Evolutionary conservation across 1,140 invertebrate species (phyloP).

Genomic region (Cotesia chilonis): DNA sequence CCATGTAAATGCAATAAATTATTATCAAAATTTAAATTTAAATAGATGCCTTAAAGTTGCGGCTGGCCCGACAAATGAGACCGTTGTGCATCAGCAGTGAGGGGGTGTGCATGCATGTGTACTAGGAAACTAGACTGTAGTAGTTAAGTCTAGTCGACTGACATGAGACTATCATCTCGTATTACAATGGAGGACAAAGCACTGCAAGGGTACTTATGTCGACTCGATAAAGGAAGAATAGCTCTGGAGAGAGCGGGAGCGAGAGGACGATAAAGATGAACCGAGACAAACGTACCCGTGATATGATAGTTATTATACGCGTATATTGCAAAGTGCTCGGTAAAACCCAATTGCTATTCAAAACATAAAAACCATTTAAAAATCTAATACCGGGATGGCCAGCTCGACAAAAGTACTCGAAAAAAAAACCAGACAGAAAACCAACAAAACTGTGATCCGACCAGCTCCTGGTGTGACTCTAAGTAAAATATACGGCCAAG

Average conservation of each 20-base stretch:
- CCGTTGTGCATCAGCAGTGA: too few relatives aligned
- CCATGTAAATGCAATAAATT: too few relatives aligned
- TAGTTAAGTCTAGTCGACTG: slow-evolving; percentile 48
- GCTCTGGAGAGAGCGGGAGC: not conserved
- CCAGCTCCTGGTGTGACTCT: slow-evolving; percentile 53
- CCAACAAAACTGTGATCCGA: slow-evolving; percentile 54
- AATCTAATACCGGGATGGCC: slow-evolving; percentile 58
- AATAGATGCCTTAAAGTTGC: too few relatives aligned
- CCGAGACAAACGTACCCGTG: too few relatives aligned
- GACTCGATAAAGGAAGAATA: slow-evolving; percentile 21
- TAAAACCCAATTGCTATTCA: slow-evolving; percentile 62
- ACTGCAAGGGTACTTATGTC: slow-evolving; percentile 27
- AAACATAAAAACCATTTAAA: slow-evolving; percentile 67
- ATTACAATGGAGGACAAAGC: slow-evolving; percentile 43
- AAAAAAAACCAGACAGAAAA: not conserved
- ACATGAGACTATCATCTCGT: slow-evolving; percentile 49
- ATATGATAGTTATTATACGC: too few relatives aligned
- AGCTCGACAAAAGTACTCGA: slow-evolving; percentile 31
- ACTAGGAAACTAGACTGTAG: too few relatives aligned
- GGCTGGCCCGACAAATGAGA: too few relatives aligned
- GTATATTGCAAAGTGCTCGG: not conserved
- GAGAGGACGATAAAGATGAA: too few relatives aligned
- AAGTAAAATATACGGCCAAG: slow-evolving; percentile 66
- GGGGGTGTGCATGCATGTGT: too few relatives aligned
- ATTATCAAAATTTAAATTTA: too few relatives aligned